Evolutionary conservation across 2,113 vertebrate species (phyloP), one percentile per base, ranked within the genome.

Genomic region (Callaeas wilsoni): DNA sequence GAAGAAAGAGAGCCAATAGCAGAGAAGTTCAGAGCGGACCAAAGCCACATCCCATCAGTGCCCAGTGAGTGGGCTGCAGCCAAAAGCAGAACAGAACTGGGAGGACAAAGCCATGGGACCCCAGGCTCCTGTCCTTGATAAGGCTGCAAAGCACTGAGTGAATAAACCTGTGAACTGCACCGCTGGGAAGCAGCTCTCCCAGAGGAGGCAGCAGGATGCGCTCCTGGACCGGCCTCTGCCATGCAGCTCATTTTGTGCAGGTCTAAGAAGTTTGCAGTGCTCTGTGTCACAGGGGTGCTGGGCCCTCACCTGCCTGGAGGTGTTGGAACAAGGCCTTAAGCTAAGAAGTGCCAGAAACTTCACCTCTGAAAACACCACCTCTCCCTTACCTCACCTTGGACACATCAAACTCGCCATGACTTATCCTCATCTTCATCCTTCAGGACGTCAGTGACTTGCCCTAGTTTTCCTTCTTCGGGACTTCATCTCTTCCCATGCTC

Each of bases 371-470:
- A 44, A 39, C 26, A 47, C 7, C 0, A 0, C 16, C 1, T 55
- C 39, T 57, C 10, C 1, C 1, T 30, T 39, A 12, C 8, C 35
- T 65, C 30, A 26, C 20, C 23, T 35, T 1, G 2, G 35, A 13
- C 25, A 35, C 17, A 29, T 8, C 20, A 29, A 44, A 32, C 25
- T 33, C 29, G 8, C 0, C 1, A 11, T 53, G 44, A 23, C 7
- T 60, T 78, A 29, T 16, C 21, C 19, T 3, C 9, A 12, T 8
- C 39, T 33, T 63, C 6, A 8, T 33, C 63, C 44, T 30, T 33
- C 41, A 60, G 49, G 46, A 84, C 21, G n/a, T 78, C 50, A 1
- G 53, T 55, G 69, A 33, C 16, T 70, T 57, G 41, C 20, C 37
- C 33, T 12, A 13, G 15, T 46, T 76, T 64, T 73, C 8, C 9